These are phyloP conservation scores for Rhyacophila evoluta DNA, from an alignment of 2,888 invertebrate species.

Conservation along the genomic window DNA sequence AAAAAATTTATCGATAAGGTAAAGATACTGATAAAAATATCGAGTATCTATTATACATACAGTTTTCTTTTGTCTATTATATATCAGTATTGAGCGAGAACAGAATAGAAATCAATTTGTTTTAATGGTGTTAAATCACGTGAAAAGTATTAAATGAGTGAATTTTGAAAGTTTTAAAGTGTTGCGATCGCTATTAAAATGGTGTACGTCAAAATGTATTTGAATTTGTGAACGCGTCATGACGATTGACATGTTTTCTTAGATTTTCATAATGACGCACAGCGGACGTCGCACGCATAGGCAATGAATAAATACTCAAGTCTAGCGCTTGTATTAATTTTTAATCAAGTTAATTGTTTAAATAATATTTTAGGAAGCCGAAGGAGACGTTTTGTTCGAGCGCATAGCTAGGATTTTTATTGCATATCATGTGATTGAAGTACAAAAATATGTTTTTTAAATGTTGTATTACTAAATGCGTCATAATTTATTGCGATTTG, in stretches of 20 bases:
- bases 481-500: background rate
- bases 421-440: no score
- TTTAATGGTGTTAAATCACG: background rate
- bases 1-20: background rate
- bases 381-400: no score
- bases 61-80: background rate
- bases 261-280: no score
- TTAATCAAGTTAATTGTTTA: no score
- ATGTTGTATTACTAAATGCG: background rate
- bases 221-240: no score
- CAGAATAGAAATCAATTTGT: background rate
- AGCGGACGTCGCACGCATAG: no score
- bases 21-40: constrained; percentile 1
- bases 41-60: background rate
- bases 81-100: background rate
- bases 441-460: background rate
- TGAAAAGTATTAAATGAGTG: background rate
- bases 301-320: no score
- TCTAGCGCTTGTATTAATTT: no score
- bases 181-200: background rate
- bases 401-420: no score
- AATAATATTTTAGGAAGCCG: no score
- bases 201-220: no score
- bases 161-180: background rate
- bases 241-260: no score